Conservation (phyloP, 2,888 invertebrate species). For the Neoascia interrupta region DNA sequence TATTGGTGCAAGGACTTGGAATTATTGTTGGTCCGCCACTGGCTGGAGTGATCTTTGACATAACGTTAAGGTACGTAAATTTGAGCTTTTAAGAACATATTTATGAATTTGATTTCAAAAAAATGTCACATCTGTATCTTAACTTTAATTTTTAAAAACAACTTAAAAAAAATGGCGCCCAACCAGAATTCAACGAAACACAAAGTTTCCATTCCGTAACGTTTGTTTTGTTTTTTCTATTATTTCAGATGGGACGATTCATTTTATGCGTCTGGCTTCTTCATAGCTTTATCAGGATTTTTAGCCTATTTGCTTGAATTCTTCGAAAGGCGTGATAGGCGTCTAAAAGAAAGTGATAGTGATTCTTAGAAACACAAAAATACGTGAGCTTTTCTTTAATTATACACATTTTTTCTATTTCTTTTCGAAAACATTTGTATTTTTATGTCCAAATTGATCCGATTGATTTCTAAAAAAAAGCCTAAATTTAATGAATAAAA, state of each 20-base stretch:
- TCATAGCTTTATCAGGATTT: constrained; percentile 88
- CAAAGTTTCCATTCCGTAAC: too few relatives aligned
- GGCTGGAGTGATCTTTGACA: constrained; percentile 84
- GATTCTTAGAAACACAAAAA: constrained; percentile 72
- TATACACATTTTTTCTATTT: constrained; percentile 37
- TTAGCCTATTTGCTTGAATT: constrained; percentile 78
- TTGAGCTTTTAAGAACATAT: background rate
- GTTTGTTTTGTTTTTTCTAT: constrained; percentile 29
- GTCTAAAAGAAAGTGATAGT: constrained; percentile 77
- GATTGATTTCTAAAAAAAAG: constrained; percentile 73
- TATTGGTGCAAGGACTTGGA: constrained; percentile 95
- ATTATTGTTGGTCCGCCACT: constrained; percentile 95
- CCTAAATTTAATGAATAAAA: constrained; percentile 35
- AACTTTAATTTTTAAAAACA: too few relatives aligned
- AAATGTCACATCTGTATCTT: background rate
- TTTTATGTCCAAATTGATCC: constrained; percentile 74
- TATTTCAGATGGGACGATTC: constrained; percentile 85
- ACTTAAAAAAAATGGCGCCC: too few relatives aligned
- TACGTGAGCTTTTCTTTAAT: constrained; percentile 32
- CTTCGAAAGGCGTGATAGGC: constrained; percentile 75
- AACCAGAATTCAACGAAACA: too few relatives aligned
- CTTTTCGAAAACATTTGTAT: background rate
- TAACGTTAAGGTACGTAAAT: constrained; percentile 75
- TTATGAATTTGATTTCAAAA: background rate
- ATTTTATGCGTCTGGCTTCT: constrained; percentile 89